phyloP scores from a whole-genome alignment of 2,797 vertebrate genomes.

The Chelon labrosus region DNA sequence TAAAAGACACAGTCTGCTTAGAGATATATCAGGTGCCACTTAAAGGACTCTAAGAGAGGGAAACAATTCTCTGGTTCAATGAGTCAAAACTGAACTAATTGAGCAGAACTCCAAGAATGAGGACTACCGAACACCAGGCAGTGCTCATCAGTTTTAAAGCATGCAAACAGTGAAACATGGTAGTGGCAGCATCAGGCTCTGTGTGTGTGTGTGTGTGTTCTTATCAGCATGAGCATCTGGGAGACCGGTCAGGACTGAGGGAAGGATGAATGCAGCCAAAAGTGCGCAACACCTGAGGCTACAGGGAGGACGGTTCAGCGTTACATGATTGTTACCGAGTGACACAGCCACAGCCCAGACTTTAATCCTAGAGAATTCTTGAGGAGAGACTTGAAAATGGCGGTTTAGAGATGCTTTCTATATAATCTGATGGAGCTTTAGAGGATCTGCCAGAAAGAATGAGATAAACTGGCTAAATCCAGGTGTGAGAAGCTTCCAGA shows the following conservation, averaged over 20 bases:
- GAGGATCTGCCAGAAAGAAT: neutral
- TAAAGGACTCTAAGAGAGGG: neutral
- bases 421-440: neutral
- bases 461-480: conserved; percentile 2
- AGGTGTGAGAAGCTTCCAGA: neutral
- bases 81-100: neutral
- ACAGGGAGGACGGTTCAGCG: too few species aligned
- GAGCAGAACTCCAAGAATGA: neutral
- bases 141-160: neutral
- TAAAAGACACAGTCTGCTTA: neutral
- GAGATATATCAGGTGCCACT: neutral
- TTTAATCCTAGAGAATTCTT: neutral
- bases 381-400: neutral
- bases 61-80: neutral
- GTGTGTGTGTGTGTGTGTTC: neutral
- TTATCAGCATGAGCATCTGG: neutral
- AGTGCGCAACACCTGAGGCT: too few species aligned
- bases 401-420: neutral
- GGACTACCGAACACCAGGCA: neutral
- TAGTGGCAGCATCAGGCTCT: neutral
- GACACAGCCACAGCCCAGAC: neutral
- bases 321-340: too few species aligned
- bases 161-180: neutral
- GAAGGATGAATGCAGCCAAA: too few species aligned
- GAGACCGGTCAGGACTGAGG: too few species aligned